Conservation (phyloP, 2,888 invertebrate genomes). For the Xiphydria camelus region DNA sequence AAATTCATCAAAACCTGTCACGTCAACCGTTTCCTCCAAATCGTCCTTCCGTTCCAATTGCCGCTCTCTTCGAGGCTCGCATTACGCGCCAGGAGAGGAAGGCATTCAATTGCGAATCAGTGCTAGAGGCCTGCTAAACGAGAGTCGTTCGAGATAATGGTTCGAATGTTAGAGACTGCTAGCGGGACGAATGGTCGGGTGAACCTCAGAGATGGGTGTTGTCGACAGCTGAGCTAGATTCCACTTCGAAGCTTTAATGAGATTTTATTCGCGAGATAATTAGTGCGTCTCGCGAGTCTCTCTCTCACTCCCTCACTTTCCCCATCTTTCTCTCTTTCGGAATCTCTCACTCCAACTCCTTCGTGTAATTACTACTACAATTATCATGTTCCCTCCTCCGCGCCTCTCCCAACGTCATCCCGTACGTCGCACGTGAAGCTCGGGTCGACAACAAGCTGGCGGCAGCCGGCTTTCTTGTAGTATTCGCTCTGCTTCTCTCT, state of each 20-base stretch:
- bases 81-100: too few relatives aligned
- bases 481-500: background rate
- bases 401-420: too few relatives aligned
- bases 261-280: slow-evolving; percentile 36
- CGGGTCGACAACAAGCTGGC: background rate
- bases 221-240: slow-evolving; percentile 37
- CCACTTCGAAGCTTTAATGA: slow-evolving; percentile 37
- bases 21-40: too few relatives aligned
- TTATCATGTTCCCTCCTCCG: slow-evolving; percentile 27
- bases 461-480: background rate
- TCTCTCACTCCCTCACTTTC: slow-evolving; percentile 14
- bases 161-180: slow-evolving; percentile 2
- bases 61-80: too few relatives aligned
- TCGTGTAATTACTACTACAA: slow-evolving; percentile 40
- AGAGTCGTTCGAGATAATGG: background rate
- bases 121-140: too few relatives aligned
- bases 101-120: too few relatives aligned
- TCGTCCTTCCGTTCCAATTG: too few relatives aligned
- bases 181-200: background rate
- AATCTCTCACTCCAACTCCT: slow-evolving; percentile 7
- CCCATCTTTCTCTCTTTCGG: slow-evolving; percentile 23
- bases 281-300: slow-evolving; percentile 17
- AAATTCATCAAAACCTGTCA: too few relatives aligned
- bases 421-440: background rate
- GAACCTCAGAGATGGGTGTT: too few relatives aligned